Evolutionary conservation across 2,888 invertebrate species (phyloP).

Genomic region (Ophion slaviceki): DNA sequence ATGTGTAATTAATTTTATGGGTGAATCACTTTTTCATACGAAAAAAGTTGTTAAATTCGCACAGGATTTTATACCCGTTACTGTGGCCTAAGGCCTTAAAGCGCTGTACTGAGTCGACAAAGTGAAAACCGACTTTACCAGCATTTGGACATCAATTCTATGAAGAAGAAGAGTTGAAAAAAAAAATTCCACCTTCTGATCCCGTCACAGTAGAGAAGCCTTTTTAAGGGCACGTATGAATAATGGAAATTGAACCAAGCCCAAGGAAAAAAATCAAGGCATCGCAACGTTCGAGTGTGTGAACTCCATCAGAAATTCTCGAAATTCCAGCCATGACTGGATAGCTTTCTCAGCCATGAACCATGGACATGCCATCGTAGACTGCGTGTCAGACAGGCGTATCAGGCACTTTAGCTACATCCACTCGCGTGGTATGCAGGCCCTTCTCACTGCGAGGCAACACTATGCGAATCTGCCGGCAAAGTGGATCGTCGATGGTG

Average conservation of each 20-base stretch:
- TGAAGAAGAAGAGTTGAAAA: no score
- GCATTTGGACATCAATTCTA: no score
- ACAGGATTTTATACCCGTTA: no score
- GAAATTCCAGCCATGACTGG: conserved; percentile 35
- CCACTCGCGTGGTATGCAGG: neutral
- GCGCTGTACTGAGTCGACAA: no score
- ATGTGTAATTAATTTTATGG: no score
- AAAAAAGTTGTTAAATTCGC: no score
- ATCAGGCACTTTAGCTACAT: neutral
- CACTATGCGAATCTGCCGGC: neutral
- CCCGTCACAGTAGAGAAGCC: no score
- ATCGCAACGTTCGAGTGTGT: neutral
- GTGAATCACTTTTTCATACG: no score
- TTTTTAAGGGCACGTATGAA: neutral
- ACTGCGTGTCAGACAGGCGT: conserved; percentile 2
- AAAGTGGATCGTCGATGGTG: neutral
- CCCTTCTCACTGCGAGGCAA: neutral
- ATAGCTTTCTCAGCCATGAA: neutral
- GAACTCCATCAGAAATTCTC: conserved; percentile 6
- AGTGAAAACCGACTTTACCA: no score
- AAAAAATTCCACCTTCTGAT: no score
- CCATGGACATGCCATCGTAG: neutral
- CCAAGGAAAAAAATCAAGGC: no score
- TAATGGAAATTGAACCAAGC: neutral
- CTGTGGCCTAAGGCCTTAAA: no score